Evolutionary conservation across 2,113 vertebrate genomes (phyloP), one percentile per base, ranked within the genome.

Genomic region (Boulengeromyrus knoepffleri): DNA sequence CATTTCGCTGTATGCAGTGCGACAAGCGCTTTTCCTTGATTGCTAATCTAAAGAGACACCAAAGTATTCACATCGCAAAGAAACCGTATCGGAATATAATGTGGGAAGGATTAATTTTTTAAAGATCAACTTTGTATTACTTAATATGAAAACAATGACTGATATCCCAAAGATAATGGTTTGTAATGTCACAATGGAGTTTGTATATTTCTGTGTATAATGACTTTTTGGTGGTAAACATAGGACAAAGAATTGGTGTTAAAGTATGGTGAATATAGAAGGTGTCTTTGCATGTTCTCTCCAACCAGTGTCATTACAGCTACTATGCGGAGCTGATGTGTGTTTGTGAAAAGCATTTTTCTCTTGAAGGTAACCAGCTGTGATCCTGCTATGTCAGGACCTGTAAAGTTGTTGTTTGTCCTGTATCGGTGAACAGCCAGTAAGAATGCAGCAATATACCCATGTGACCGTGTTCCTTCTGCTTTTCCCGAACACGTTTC

Each of bases 1-100:
- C 95, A 5, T 95, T 95, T 90, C 94, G 93, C 93, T 96, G 95
- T 90, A 86, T 93, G 0, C 94, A 95, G 91, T 96, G 95, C 13
- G 95, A 50, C 27, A 89, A 89, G 88, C 50, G 88, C 49, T 89
- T 89, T 42, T 89, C 88, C 36, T 83, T 89, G 36, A 83, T 89
- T 17, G 88, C 70, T 17, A 89, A 89, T 56, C 74, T 89, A 13
- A 89, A 83, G 66, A 52, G 88, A 36, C 88, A 89, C 74, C 88
- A 89, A 52, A 84, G 88, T 10, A 45, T 89, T 89, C 88, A 89
- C 74, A 15, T 89, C 13, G 70, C 47, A 39, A 89, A 80, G 58
- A 89, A 89, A 27, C 15, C 88, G 7, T 53, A 5, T 42, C n/a
- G 74, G 4, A 49, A 39, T 15, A 36, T 46, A 36, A 49, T 45